Evolutionary conservation across 2,113 vertebrate species (phyloP).

Genomic region (Oriolus oriolus): DNA sequence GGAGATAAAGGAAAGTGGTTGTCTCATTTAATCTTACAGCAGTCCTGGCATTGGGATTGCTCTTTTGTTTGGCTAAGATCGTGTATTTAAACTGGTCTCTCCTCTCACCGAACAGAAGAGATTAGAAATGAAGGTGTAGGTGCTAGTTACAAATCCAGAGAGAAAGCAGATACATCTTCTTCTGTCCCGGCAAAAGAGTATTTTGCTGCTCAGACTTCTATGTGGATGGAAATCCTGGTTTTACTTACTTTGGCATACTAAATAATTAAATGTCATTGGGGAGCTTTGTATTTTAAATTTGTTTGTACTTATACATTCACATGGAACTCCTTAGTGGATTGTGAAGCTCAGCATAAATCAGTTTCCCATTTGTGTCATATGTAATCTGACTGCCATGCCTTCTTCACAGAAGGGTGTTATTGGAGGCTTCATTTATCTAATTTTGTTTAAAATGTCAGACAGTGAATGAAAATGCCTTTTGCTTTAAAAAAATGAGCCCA

Average conservation of each 20-base stretch:
- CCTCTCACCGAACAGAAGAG: neutral
- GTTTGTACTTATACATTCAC: neutral
- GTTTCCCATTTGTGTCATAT: neutral
- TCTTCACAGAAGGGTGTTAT: neutral
- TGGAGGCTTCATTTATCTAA: neutral
- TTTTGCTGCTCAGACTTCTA: neutral
- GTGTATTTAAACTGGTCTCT: neutral
- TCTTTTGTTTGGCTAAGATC: neutral
- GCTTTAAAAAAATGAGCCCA: neutral
- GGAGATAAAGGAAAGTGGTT: neutral
- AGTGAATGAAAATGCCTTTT: neutral
- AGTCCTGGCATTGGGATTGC: neutral
- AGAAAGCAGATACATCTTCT: neutral
- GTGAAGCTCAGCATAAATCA: neutral
- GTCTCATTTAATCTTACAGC: neutral
- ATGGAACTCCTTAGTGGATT: neutral
- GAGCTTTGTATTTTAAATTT: conserved; percentile 6
- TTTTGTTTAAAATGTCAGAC: neutral
- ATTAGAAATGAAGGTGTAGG: neutral
- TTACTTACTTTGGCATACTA: neutral
- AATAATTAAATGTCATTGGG: neutral
- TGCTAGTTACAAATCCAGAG: neutral
- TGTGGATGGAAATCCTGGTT: neutral
- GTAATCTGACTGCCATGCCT: neutral
- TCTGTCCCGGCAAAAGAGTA: neutral